Evolutionary conservation across 2,888 invertebrate genomes (phyloP), one percentile per base, ranked within the genome.

Genomic region (Prosapia bicincta): DNA sequence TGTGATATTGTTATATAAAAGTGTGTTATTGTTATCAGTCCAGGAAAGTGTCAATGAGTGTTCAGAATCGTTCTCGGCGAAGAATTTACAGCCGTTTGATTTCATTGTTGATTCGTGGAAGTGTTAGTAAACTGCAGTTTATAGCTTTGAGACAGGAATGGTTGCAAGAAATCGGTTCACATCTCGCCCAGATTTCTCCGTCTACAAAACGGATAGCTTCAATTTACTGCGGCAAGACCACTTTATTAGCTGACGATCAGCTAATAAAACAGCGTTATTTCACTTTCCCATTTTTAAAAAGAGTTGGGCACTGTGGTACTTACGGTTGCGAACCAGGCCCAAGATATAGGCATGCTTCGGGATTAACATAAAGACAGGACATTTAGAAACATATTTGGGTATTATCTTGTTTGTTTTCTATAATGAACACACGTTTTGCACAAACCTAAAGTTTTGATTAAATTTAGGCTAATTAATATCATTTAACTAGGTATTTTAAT

Each of bases 181-280:
- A 54, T 54, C 54, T 54, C 20, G 54, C 13, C 54, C 54, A 54
- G 54, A n/a, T 54, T 20, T n/a, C 20, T 54, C 54, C 54, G 54
- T 54, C 20, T 54, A 5, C 54, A 54, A 54, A 54, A 54, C 54
- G 54, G 54, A 54, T 67, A 72, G 72, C 75, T 10, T 78, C 79
- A 30, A 73, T 72, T 69, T 78, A 76, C 71, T 79, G 76, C 72
- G 78, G 76, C 78, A 77, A 76, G 72, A 77, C 76, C 80, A 81
- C 79, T 81, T 82, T 83, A 83, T 85, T 83, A 86, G 86, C 85
- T 86, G 86, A 86, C 86, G 84, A 81, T 81, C 83, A 81, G 81
- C 82, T 81, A 54, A 54, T 54, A 54, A 54, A 54, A 20, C 54
- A 54, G 54, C 54, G 54, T 0, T 54, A 54, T 54, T 54, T 54